Evolutionary conservation across 1,140 invertebrate species (phyloP).

Genomic region (Zaprionus gabonicus): DNA sequence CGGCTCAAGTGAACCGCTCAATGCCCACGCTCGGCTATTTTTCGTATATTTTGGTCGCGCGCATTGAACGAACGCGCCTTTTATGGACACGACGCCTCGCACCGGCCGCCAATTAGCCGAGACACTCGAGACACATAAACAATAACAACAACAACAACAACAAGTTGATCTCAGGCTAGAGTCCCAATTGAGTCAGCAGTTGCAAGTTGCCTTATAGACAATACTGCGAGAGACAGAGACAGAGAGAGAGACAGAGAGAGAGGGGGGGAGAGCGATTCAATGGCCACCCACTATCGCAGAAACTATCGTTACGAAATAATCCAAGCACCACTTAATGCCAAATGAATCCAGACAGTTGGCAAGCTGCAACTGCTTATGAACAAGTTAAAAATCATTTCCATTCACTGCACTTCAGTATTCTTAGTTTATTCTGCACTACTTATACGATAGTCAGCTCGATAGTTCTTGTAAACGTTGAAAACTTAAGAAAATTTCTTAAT

Average conservation of each 20-base stretch:
- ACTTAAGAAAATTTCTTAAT: background rate
- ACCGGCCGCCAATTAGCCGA: conserved; percentile 62
- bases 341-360: background rate
- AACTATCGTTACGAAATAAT: conserved; percentile 7
- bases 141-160: conserved; percentile 14
- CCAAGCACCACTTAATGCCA: background rate
- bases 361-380: background rate
- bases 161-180: conserved; percentile 17
- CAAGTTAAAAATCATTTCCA: background rate
- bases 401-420: too few species aligned
- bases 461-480: background rate
- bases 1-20: conserved; percentile 31
- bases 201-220: conserved; percentile 13
- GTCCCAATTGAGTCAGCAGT: conserved; percentile 22
- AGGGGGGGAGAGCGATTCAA: background rate
- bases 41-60: conserved; percentile 14
- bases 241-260: background rate
- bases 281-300: background rate
- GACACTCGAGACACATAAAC: conserved; percentile 30
- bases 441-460: background rate
- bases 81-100: conserved; percentile 46
- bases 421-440: background rate
- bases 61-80: conserved; percentile 42
- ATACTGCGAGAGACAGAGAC: background rate
- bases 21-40: conserved; percentile 29